Evolutionary conservation across 2,113 vertebrate genomes (phyloP).

Genomic region (Dicentrarchus labrax): DNA sequence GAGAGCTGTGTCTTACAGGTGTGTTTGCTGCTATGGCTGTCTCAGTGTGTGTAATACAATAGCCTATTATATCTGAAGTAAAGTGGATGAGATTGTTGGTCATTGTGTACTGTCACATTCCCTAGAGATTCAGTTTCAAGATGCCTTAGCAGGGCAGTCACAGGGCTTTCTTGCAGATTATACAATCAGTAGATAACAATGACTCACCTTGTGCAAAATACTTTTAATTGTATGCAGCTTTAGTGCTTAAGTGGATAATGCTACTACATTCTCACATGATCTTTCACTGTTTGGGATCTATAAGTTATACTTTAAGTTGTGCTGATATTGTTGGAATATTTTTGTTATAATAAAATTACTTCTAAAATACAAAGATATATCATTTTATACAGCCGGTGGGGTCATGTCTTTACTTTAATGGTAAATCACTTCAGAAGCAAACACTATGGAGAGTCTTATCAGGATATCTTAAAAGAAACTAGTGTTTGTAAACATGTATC

Average conservation of each 20-base stretch:
- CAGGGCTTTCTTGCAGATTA: background rate
- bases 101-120: constrained; percentile 16
- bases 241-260: background rate
- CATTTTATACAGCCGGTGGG: too few species aligned
- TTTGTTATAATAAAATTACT: too few species aligned
- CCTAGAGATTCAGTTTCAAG: constrained; percentile 51
- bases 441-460: too few species aligned
- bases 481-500: background rate
- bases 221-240: background rate
- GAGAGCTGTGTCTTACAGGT: background rate
- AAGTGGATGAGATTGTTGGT: constrained; percentile 12
- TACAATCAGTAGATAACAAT: background rate
- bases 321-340: too few species aligned
- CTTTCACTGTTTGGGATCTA: background rate
- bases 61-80: constrained; percentile 43
- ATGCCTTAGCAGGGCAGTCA: background rate
- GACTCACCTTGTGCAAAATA: background rate
- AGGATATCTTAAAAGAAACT: too few species aligned
- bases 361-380: too few species aligned
- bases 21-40: constrained; percentile 36
- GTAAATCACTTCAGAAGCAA: too few species aligned
- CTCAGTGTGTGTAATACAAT: constrained; percentile 39
- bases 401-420: too few species aligned
- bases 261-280: background rate
- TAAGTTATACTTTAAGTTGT: background rate